Base-by-base conservation (phyloP, 1,140 invertebrate genomes). In the Anastatus disparis region DNA sequence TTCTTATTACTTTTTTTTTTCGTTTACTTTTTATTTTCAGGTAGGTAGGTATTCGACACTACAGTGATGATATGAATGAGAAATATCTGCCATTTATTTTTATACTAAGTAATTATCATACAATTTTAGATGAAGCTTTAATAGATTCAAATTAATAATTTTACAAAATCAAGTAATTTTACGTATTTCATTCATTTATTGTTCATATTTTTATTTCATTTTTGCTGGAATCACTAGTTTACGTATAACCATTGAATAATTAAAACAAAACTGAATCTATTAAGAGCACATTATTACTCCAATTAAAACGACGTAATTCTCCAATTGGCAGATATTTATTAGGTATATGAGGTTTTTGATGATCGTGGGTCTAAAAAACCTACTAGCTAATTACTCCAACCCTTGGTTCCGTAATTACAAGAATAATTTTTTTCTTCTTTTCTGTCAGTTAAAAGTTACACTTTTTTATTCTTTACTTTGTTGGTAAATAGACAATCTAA, bases 21-120 rank as follows among this genome's bases (percentile, higher is more conserved):
- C n/a, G n/a, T n/a, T n/a, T n/a, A n/a, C n/a, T n/a, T n/a, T n/a
- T 64, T 55, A 63, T 73, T 67, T 12, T 55, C 38, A 73, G 62
- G 72, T 69, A 69, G 55, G 46, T 67, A 59, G 53, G 44, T 66
- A 58, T 63, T 68, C 40, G 59, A 69, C 46, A 72, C 35, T 63
- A 44, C 26, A 42, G 40, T 65, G 53, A 73, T 78, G 72, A 73
- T 77, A 77, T 76, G 70, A 75, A 76, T 76, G 70, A n/a, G 77
- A 74, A 74, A 71, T 74, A 79, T 80, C 77, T 78, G 79, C 74
- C 77, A 77, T 68, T 72, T n/a, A n/a, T n/a, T n/a, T n/a, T n/a
- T n/a, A n/a, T n/a, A n/a, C n/a, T n/a, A n/a, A n/a, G n/a, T n/a
- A n/a, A n/a, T n/a, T n/a, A n/a, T n/a, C n/a, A n/a, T n/a, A n/a